Conservation (phyloP, 1,140 invertebrate species). For the Caenorhabditis briggsae region DNA sequence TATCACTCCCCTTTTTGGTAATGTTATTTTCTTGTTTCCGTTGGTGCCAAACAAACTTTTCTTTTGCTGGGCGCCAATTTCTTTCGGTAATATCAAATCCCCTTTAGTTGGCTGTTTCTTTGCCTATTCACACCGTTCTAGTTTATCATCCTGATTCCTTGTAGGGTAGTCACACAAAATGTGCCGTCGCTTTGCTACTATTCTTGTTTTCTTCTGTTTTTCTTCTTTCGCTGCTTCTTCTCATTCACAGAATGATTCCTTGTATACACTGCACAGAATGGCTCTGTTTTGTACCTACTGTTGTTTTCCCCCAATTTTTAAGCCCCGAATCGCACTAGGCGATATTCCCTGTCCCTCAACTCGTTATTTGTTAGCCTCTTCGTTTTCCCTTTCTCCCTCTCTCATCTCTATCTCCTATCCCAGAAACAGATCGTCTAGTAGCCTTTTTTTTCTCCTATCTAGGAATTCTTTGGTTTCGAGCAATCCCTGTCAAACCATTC, state of each 20-base stretch:
- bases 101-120: conserved; percentile 14
- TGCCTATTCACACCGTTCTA: conserved; percentile 26
- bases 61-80: not conserved
- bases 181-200: not conserved
- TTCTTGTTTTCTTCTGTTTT: conserved; percentile 29
- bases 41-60: not conserved
- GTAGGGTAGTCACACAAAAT: conserved; percentile 17
- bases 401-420: not conserved
- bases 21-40: conserved; percentile 47
- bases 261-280: conserved; percentile 46
- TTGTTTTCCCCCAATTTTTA: not conserved
- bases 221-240: not conserved
- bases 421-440: conserved; percentile 27
- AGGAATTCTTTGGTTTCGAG: conserved; percentile 35
- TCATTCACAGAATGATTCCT: conserved; percentile 48
- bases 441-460: conserved; percentile 11
- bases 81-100: not conserved
- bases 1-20: conserved; percentile 48
- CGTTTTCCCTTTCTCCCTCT: not conserved
- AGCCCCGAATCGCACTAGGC: conserved; percentile 36
- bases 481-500: conserved; percentile 9
- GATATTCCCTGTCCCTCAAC: not conserved
- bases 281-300: conserved; percentile 34
- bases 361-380: conserved; percentile 39
- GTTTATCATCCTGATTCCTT: not conserved